Evolutionary conservation across 1,140 invertebrate genomes (phyloP).

Genomic region (Xylocopa sonorina): DNA sequence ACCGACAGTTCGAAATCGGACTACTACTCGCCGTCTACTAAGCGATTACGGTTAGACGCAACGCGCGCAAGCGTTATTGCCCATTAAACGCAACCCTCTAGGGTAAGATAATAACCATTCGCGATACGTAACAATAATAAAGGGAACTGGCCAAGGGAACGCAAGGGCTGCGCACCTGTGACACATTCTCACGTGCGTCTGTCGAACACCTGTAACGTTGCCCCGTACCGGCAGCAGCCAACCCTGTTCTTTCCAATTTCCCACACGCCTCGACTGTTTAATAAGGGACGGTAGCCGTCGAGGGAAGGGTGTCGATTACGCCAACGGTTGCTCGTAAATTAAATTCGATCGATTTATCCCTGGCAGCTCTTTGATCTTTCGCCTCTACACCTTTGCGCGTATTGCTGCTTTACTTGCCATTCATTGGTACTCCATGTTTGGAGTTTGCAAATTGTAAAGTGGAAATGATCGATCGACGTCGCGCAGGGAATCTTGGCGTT

Average conservation of each 20-base stretch:
- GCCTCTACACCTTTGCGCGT: background rate
- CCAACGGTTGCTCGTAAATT: slow-evolving; percentile 27
- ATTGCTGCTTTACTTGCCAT: no score
- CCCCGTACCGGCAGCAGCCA: slow-evolving; percentile 14
- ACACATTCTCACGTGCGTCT: slow-evolving; percentile 78
- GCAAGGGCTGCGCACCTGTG: slow-evolving; percentile 72
- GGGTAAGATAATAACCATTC: slow-evolving; percentile 69
- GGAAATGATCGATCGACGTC: no score
- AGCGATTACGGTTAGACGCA: no score
- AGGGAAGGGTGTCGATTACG: slow-evolving; percentile 37
- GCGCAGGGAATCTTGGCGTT: no score
- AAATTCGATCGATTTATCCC: background rate
- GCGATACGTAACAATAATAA: slow-evolving; percentile 73
- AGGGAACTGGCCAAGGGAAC: slow-evolving; percentile 25
- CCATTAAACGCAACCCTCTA: no score
- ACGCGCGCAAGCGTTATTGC: no score
- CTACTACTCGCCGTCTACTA: no score
- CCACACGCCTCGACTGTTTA: slow-evolving; percentile 66
- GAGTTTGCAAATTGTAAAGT: no score
- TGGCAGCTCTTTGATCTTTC: no score
- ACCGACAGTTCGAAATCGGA: no score
- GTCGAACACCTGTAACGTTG: slow-evolving; percentile 75
- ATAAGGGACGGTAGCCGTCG: slow-evolving; percentile 52
- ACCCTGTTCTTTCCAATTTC: slow-evolving; percentile 68
- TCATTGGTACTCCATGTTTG: no score